Evolutionary conservation across 2,113 vertebrate genomes (phyloP).

Genomic region (Zonotrichia leucophrys): DNA sequence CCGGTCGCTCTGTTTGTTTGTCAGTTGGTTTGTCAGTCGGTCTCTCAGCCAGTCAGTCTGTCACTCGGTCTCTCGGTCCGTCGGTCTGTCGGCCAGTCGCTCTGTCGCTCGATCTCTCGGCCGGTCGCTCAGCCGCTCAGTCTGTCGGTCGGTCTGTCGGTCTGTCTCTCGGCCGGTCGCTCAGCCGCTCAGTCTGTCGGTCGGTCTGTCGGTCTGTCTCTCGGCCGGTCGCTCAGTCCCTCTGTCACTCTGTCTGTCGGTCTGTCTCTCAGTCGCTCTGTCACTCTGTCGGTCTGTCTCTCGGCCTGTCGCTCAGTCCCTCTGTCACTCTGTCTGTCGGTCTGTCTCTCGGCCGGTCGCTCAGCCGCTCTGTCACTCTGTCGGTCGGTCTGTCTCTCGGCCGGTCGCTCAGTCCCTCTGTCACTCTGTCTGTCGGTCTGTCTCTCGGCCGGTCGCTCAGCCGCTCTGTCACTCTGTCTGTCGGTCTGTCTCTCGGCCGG

Average conservation of each 20-base stretch:
- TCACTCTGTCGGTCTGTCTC: too few relatives aligned
- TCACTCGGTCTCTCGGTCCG: fast-evolving
- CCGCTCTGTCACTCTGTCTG: fast-evolving
- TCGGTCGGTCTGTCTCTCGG: too few relatives aligned
- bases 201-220: too few relatives aligned
- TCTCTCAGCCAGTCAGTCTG: fast-evolving
- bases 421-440: fast-evolving
- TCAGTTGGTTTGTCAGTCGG: fast-evolving
- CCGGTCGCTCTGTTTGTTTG: too few relatives aligned
- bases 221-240: fast-evolving
- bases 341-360: fast-evolving
- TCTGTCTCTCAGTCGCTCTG: too few relatives aligned
- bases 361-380: too few relatives aligned
- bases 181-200: neutral
- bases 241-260: neutral
- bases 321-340: too few relatives aligned
- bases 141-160: too few relatives aligned
- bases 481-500: fast-evolving
- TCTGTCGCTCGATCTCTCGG: fast-evolving
- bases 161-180: fast-evolving
- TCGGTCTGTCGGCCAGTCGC: neutral
- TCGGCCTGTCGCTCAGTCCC: fast-evolving
- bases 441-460: too few relatives aligned
- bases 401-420: too few relatives aligned
- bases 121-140: fast-evolving